Percentiles rank a stretch among this genome's conserved stretches.
phyloP scores from a whole-genome alignment of 2,888 invertebrate genomes.

The Perdita meconis region DNA sequence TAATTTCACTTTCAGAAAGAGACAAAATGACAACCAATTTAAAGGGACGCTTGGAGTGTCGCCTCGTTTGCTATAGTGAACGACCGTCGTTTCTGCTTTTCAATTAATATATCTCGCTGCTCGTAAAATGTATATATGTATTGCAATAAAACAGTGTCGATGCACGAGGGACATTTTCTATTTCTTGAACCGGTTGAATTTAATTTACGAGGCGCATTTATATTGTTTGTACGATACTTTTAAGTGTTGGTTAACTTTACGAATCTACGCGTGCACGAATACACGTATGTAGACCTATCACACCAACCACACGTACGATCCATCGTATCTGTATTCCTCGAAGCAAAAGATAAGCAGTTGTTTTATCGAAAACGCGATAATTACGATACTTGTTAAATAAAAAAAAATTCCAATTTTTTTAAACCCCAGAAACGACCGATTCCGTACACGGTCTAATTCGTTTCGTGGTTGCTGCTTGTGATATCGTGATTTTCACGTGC shows the following conservation, averaged over 20 bases:
- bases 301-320: neutral
- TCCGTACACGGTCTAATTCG: neutral
- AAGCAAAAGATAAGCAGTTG: constrained; percentile 28
- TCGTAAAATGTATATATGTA: too few relatives aligned
- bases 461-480: constrained; percentile 2
- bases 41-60: too few relatives aligned
- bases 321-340: neutral
- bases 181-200: constrained; percentile 12
- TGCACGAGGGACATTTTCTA: neutral
- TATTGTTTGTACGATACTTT: constrained; percentile 12
- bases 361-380: constrained; percentile 13
- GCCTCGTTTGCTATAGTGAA: neutral
- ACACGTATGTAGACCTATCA: constrained; percentile 11
- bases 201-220: constrained; percentile 32
- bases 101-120: neutral
- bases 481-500: constrained; percentile 15
- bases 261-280: neutral
- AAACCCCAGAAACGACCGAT: neutral
- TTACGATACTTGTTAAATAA: neutral
- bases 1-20: too few relatives aligned
- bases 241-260: constrained; percentile 3
- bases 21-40: too few relatives aligned
- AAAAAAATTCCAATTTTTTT: neutral
- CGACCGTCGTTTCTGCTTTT: neutral
- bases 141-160: neutral